Conservation (phyloP, 2,797 vertebrate species). For the Neostethus bicornis region DNA sequence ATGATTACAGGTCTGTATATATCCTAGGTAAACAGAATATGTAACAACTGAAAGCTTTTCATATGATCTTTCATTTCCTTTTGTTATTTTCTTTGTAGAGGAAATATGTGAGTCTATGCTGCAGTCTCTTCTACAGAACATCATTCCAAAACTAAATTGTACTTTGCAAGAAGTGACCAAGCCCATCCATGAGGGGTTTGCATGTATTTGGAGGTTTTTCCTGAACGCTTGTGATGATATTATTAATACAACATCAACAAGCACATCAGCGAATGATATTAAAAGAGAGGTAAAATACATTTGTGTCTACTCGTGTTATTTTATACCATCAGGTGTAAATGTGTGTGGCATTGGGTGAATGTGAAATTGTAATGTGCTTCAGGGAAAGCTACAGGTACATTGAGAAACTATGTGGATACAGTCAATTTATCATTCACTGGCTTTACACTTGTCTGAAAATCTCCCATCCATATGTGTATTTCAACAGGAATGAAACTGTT, state of each 20-base stretch:
- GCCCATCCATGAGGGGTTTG: constrained; percentile 26
- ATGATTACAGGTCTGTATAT: constrained; percentile 28
- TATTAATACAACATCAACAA: constrained; percentile 4
- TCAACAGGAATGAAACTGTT: too few species aligned
- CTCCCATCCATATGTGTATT: too few species aligned
- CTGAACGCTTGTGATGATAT: constrained; percentile 21
- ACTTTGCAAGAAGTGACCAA: constrained; percentile 52
- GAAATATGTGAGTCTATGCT: constrained; percentile 25
- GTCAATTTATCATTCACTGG: too few species aligned
- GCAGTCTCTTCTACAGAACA: constrained; percentile 6
- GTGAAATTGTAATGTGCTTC: too few species aligned
- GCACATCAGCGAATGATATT: background rate
- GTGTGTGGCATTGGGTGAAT: too few species aligned
- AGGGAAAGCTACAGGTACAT: too few species aligned
- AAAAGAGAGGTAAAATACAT: background rate
- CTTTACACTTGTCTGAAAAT: too few species aligned
- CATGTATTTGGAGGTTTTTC: constrained; percentile 23
- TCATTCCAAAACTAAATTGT: background rate
- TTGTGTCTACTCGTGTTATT: too few species aligned
- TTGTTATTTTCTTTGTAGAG: constrained; percentile 10
- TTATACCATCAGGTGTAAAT: too few species aligned
- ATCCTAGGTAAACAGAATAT: background rate
- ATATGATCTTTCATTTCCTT: background rate
- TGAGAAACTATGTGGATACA: too few species aligned
- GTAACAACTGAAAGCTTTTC: background rate